Evolutionary conservation across 1,140 invertebrate species (phyloP).

Genomic region (Nymphalis io): DNA sequence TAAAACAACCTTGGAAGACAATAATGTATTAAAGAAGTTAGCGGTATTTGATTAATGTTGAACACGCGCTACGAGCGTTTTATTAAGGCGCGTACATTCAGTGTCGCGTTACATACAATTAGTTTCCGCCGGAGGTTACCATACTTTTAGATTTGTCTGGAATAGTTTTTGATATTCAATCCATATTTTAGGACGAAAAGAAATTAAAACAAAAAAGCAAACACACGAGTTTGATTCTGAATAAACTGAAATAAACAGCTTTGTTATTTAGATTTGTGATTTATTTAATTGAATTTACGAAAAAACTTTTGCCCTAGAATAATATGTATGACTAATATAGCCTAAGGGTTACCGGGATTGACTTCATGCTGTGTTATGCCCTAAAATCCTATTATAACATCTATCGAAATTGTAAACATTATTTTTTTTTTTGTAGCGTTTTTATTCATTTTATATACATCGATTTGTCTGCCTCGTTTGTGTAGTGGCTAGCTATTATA

Average conservation of each 20-base stretch:
- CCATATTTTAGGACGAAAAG: no score
- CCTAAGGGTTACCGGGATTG: constrained; percentile 23
- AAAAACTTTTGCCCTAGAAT: no score
- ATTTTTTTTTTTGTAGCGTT: background rate
- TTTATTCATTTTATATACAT: background rate
- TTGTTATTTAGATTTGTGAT: no score
- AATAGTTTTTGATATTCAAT: background rate
- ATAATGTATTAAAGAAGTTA: constrained; percentile 16
- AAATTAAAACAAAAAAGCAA: no score
- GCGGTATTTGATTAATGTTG: constrained; percentile 26
- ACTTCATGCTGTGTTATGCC: constrained; percentile 13
- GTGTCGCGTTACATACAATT: constrained; percentile 34
- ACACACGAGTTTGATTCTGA: no score
- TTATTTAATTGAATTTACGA: no score
- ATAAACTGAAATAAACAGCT: no score
- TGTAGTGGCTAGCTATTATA: no score
- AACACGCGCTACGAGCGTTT: constrained; percentile 13
- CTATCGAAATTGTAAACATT: constrained; percentile 23
- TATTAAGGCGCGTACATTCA: constrained; percentile 17
- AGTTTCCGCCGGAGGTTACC: background rate
- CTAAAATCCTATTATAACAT: constrained; percentile 25
- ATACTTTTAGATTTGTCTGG: background rate
- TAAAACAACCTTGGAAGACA: constrained; percentile 5
- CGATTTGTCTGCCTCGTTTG: no score
- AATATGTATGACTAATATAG: no score